phyloP scores from a whole-genome alignment of 2,797 vertebrate genomes.

The Sitta carolinensis region DNA sequence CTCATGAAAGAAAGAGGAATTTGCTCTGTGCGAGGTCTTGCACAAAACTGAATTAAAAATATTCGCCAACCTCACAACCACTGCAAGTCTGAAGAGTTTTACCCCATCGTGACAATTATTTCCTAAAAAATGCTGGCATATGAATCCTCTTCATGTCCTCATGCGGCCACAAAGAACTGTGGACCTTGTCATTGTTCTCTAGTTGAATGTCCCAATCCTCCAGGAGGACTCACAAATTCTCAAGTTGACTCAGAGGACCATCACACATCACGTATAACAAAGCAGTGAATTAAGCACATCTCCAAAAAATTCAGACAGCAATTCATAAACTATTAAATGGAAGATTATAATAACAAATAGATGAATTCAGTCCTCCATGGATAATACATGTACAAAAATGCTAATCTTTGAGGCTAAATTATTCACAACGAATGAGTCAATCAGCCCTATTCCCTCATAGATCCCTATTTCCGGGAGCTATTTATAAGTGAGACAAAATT shows the following conservation, averaged over 20 bases:
- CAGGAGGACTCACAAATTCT: background rate
- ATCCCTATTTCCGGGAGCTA: conserved; percentile 20
- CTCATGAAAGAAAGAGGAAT: background rate
- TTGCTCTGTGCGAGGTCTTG: background rate
- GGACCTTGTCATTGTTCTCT: background rate
- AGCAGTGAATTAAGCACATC: background rate
- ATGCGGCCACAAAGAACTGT: background rate
- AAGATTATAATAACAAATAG: conserved; percentile 54
- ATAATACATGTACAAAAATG: conserved; percentile 35
- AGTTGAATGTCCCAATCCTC: background rate
- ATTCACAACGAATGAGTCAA: conserved; percentile 37
- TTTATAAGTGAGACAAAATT: conserved; percentile 34
- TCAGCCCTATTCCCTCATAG: conserved; percentile 27
- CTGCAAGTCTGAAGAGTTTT: background rate
- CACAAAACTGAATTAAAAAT: background rate
- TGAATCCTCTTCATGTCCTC: background rate
- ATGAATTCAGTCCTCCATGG: background rate
- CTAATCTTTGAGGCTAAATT: conserved; percentile 50
- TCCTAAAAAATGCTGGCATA: background rate
- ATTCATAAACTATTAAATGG: conserved; percentile 25
- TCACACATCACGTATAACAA: background rate
- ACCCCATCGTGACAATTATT: accelerated
- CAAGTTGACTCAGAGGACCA: background rate
- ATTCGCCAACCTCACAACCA: background rate
- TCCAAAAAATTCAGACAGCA: background rate